These are phyloP conservation scores for Acanthurus leucopareius DNA, from an alignment of 2,797 vertebrate species.

Conservation along the genomic window DNA sequence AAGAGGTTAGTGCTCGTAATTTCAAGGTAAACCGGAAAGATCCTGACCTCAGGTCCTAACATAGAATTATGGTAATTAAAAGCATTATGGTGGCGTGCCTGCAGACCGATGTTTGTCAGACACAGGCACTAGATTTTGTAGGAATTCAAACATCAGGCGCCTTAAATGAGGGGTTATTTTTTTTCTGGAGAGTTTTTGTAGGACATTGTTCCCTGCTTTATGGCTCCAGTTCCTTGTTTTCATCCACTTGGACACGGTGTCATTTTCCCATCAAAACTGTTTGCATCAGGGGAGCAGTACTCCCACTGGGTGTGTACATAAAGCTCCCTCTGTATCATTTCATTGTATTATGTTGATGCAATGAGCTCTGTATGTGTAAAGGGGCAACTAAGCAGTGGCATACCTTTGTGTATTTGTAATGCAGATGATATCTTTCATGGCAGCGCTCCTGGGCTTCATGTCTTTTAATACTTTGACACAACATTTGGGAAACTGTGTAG, in stretches of 20 bases:
- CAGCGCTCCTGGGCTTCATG: not conserved
- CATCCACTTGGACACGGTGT: conserved; percentile 66
- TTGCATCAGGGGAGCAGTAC: conserved; percentile 73
- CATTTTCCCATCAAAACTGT: conserved; percentile 81
- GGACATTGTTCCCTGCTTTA: conserved; percentile 69
- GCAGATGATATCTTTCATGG: conserved; percentile 10
- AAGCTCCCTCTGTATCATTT: conserved; percentile 70
- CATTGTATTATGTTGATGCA: conserved; percentile 55
- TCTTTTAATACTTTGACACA: not conserved
- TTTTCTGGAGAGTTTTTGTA: conserved; percentile 63
- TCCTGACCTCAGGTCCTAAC: conserved; percentile 70
- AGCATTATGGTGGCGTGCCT: conserved; percentile 71
- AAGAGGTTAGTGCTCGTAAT: conserved; percentile 59
- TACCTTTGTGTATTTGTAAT: conserved; percentile 21
- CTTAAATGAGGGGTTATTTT: conserved; percentile 77
- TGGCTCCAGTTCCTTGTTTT: conserved; percentile 68
- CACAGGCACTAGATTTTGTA: conserved; percentile 61
- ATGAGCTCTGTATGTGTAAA: conserved; percentile 44
- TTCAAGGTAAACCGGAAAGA: conserved; percentile 68
- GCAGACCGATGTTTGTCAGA: conserved; percentile 81
- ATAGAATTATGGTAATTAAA: conserved; percentile 82
- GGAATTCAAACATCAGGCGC: conserved; percentile 75
- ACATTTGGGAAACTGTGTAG: not conserved
- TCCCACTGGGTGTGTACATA: conserved; percentile 76
- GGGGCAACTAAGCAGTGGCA: conserved; percentile 15